Evolutionary conservation across 2,888 invertebrate species (phyloP), one percentile per base, ranked within the genome.

Genomic region (Strigamia transsilvanica): DNA sequence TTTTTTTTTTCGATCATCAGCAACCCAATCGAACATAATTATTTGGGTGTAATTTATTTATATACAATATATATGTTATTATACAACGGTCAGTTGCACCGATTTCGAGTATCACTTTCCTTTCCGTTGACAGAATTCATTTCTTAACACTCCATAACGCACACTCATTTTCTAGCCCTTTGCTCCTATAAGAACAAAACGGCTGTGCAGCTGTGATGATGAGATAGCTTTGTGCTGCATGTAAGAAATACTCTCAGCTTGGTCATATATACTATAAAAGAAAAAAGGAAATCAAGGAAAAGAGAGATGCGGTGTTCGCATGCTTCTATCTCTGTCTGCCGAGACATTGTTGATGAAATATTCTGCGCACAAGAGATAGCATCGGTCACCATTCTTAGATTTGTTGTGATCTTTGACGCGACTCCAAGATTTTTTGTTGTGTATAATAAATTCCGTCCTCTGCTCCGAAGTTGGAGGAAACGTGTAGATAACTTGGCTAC

Each of bases 41-140:
- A 73, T 27, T 23, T 66, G 66, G 27, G 27, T 9, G 6, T 18
- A 27, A 32, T 73, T 18, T 51, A 51, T 51, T 18, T 51, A 51
- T 51, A 51, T 51, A 51, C n/a, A 51, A 51, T 51, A 27, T 51
- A 51, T 18, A 73, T 10, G 3, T 6, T 23, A 27, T 12, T 73
- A 73, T 27, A 73, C 2, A 27, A 73, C 73, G 56, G 56, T 56
- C 56, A 56, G 56, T 56, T 73, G 73, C 27, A 15, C 73, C 27
- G 73, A 73, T 73, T 73, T 27, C 73, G 73, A 32, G 32, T 73
- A 73, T 73, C 73, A 73, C 73, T 73, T 73, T 73, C 27, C 32
- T 73, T 73, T 73, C 27, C 73, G 73, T 73, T 73, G 73, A 73
- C 73, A 73, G 73, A 73, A 73, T 73, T 73, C 73, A 73, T 73